A percentile compares a stretch with the other conserved stretches of the same genome.
These are phyloP conservation scores for Ptychoptera albimana DNA, from an alignment of 2,888 invertebrate species.

Conservation along the genomic window DNA sequence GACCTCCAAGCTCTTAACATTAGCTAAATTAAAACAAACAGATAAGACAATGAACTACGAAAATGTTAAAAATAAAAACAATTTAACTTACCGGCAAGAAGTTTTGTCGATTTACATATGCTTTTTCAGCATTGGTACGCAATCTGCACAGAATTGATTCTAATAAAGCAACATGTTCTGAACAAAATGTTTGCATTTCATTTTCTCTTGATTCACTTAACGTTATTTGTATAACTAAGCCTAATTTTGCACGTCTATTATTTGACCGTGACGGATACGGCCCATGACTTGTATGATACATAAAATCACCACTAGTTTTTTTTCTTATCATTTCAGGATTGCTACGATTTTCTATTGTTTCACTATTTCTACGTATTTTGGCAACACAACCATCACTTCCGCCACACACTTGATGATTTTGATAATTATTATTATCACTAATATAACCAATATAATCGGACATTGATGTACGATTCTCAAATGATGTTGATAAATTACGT, in stretches of 20 bases:
- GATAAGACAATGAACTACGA: background rate
- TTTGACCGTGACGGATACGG: background rate
- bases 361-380: constrained; percentile 19
- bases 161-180: constrained; percentile 63
- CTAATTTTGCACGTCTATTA: constrained; percentile 37
- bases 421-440: constrained; percentile 19
- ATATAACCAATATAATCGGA: constrained; percentile 29
- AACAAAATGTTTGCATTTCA: constrained; percentile 54
- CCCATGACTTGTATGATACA: constrained; percentile 3
- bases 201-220: constrained; percentile 39
- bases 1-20: constrained; percentile 35
- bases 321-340: constrained; percentile 27
- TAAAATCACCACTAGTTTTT: constrained; percentile 3
- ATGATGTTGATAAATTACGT: constrained; percentile 36
- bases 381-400: constrained; percentile 23
- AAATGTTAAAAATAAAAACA: background rate
- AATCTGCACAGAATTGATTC: constrained; percentile 58
- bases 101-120: constrained; percentile 35
- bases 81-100: constrained; percentile 34
- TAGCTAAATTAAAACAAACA: constrained; percentile 17
- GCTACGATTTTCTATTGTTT: constrained; percentile 24
- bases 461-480: constrained; percentile 26
- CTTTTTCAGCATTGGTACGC: constrained; percentile 46
- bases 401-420: constrained; percentile 10
- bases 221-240: constrained; percentile 47